Base-by-base conservation (phyloP, 2,797 vertebrate genomes). In the Nothura maculosa region DNA sequence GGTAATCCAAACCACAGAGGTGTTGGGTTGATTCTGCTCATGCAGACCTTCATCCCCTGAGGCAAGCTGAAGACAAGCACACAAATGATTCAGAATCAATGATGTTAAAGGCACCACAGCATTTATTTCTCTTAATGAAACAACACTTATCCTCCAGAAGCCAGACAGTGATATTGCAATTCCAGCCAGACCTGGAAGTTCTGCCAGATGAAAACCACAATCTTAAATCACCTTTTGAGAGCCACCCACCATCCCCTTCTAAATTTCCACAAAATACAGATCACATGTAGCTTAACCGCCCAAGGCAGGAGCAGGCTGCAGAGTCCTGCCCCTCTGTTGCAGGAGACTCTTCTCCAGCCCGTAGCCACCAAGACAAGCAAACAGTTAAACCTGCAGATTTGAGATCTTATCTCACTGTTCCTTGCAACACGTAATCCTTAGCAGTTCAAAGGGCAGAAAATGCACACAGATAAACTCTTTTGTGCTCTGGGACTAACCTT, bases 381-480 rank as follows among this genome's bases (percentile, higher is more conserved):
- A 62, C 62, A 83, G 34, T 14, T 60, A 63, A 70, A 30, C 54
- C 63, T 91, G 52, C 67, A 86, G 80, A 67, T 74, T n/a, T 67
- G 82, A 79, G 77, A 91, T 90, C 77, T 88, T 84, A 96, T 96
- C 92, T 94, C 62, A 61, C 55, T 91, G 88, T 77, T 91, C 77
- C 60, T 90, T 70, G 57, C 38, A 54, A 72, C 9, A 1, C 62
- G 40, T 54, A 38, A 78, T 63, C 73, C 45, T 81, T 60, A 90
- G 85, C 77, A 70, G 92, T 86, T 92, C 87, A 96, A 96, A 96
- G 85, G 85, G 70, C 87, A 93, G 77, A 87, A 91, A 93, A 91
- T 61, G 92, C 84, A 79, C 63, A 17, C 60, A 6, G 66, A 90
- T 90, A 81, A 96, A 89, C 43, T 90, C 61, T 38, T 92, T 61